Conservation (phyloP, 2,888 invertebrate genomes). For the Archaeoteleia sp. region DNA sequence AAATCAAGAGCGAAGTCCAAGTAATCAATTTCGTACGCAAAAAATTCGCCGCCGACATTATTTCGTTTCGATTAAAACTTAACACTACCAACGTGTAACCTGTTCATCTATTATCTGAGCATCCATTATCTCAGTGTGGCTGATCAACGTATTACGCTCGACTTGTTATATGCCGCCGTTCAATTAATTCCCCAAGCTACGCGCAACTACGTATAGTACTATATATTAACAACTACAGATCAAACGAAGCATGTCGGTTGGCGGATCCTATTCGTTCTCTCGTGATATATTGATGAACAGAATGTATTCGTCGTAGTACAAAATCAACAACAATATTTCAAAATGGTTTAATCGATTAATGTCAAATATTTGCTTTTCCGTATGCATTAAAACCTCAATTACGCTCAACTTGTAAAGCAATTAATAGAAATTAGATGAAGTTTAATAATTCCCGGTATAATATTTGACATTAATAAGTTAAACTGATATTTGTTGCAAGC, state of each 20-base stretch:
- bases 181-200: slow-evolving; percentile 55
- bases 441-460: too few species aligned
- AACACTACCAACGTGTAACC: slow-evolving; percentile 41
- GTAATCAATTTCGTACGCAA: slow-evolving; percentile 15
- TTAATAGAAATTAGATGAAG: too few species aligned
- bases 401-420: not conserved
- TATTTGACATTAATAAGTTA: too few species aligned
- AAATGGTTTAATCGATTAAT: slow-evolving; percentile 3
- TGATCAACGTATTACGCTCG: slow-evolving; percentile 53
- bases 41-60: slow-evolving; percentile 19
- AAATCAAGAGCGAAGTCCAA: slow-evolving; percentile 3
- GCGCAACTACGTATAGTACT: slow-evolving; percentile 30
- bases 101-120: slow-evolving; percentile 51
- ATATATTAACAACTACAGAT: slow-evolving; percentile 49
- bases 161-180: slow-evolving; percentile 51
- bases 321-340: slow-evolving; percentile 26
- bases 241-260: slow-evolving; percentile 56
- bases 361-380: not conserved
- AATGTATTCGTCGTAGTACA: slow-evolving; percentile 26
- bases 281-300: slow-evolving; percentile 22
- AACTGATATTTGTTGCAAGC: too few species aligned
- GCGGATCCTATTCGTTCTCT: slow-evolving; percentile 51
- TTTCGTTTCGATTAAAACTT: slow-evolving; percentile 38
- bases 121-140: slow-evolving; percentile 49
- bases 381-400: slow-evolving; percentile 11